Evolutionary conservation across 2,888 invertebrate genomes (phyloP), one percentile per base, ranked within the genome.

Genomic region (Leptinotarsa peninsularis): DNA sequence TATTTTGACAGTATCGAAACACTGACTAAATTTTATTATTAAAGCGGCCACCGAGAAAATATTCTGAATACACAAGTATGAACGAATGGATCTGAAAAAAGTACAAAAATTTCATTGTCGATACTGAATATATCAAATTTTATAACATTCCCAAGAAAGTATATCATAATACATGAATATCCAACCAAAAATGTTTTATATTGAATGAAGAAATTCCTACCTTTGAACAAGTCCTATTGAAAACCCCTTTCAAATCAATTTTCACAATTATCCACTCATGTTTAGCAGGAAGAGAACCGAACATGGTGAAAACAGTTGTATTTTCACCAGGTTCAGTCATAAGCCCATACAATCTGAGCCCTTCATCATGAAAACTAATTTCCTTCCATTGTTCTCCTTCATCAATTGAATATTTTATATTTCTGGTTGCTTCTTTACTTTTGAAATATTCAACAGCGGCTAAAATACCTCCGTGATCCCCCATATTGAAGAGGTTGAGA

Each of bases 271-370:
- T 91, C 97, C 97, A 98, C 79, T 94, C 93, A 86, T 96, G 96
- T 75, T 92, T 91, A 3, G 92, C 91, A 18, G 92, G 92, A 60
- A 92, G 91, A 0, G 97, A 96, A 0, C 97, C 97, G 87, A 97
- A 98, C 91, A 98, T 92, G 0, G 97, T 96, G 85, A 98, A 97
- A 0, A 95, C 92, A 0, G 97, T 96, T 0, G 96, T 96, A 85
- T 96, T 96, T 87, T 96, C 96, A n/a, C 97, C 97, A 0, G 97
- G 96, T 85, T 97, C 97, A 0, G 96, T 97, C 93, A 97, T 95
- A 21, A 97, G 88, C 13, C 96, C 96, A 86, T 97, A 96, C n/a
- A 97, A 93, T 72, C 93, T 91, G 17, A 97, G 91, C 86, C 94
- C 93, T 76, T 93, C 91, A 49, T 91, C 91, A 81, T 92, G 91